These are phyloP conservation scores for Cecidostiba fungosa DNA, from an alignment of 2,888 invertebrate genomes.

Conservation along the genomic window DNA sequence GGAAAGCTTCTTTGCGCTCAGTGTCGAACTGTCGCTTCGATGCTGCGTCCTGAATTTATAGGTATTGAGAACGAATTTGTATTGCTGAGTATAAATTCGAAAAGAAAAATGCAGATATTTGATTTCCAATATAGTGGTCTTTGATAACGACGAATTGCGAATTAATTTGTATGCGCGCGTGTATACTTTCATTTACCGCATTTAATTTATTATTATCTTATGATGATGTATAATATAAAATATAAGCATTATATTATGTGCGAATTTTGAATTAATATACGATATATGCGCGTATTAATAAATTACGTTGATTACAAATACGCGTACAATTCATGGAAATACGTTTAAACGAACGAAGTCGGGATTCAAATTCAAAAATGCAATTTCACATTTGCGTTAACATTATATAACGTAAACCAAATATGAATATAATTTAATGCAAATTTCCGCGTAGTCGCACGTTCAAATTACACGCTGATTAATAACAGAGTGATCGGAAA, in stretches of 20 bases:
- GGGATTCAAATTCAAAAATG: conserved; percentile 36
- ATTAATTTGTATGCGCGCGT: too few relatives aligned
- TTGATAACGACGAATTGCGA: too few relatives aligned
- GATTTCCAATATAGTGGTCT: too few relatives aligned
- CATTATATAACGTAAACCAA: neutral
- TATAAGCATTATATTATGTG: too few relatives aligned
- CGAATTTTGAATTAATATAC: too few relatives aligned
- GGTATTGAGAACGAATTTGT: neutral
- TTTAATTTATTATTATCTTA: neutral
- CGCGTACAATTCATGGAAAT: neutral
- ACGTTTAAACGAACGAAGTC: neutral
- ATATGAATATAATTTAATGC: conserved; percentile 44
- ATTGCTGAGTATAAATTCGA: too few relatives aligned
- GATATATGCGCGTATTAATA: neutral
- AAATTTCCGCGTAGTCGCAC: neutral
- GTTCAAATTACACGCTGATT: neutral
- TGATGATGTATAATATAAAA: too few relatives aligned
- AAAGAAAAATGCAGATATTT: too few relatives aligned
- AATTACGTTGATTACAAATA: neutral
- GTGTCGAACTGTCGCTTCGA: neutral
- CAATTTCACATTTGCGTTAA: conserved; percentile 22
- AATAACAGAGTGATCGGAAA: too few relatives aligned
- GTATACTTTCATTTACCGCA: neutral
- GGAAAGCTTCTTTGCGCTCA: neutral
- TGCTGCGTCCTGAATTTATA: neutral